A percentile compares a stretch with the other conserved stretches of the same genome.
Conservation (phyloP, 2,888 invertebrate genomes). For the Brachypalpus laphriformis region DNA sequence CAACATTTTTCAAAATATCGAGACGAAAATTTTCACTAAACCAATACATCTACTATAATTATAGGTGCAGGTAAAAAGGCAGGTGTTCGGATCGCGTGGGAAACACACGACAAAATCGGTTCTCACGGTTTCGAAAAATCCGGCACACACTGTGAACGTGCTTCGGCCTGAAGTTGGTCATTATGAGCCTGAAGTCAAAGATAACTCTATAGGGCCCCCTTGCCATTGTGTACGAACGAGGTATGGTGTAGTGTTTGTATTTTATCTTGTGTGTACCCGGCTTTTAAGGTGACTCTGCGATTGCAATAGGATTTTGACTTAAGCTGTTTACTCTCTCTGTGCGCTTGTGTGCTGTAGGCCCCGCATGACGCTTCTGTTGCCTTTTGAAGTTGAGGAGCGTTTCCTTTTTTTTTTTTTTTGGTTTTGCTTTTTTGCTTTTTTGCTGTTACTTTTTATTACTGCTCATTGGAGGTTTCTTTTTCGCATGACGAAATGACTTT, state of each 20-base stretch:
- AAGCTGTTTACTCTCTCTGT: constrained; percentile 22
- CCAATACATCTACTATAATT: no score
- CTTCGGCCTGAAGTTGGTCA: constrained; percentile 67
- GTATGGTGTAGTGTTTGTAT: constrained; percentile 19
- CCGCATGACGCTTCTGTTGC: constrained; percentile 38
- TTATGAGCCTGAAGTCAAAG: constrained; percentile 63
- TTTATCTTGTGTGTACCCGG: constrained; percentile 18
- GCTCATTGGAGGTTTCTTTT: constrained; percentile 20
- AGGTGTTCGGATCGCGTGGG: constrained; percentile 83
- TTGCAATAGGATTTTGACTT: constrained; percentile 46
- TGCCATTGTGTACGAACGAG: constrained; percentile 23
- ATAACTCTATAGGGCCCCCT: constrained; percentile 41
- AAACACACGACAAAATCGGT: constrained; percentile 83
- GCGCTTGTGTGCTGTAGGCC: constrained; percentile 21
- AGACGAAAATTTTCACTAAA: no score
- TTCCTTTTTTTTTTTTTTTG: constrained; percentile 3
- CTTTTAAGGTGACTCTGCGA: constrained; percentile 45
- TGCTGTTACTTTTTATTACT: constrained; percentile 40
- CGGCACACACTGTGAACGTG: constrained; percentile 77
- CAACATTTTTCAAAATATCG: no score
- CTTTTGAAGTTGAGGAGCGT: background rate
- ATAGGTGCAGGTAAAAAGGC: no score
- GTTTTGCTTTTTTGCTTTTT: background rate
- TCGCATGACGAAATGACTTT: constrained; percentile 40
- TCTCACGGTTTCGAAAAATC: constrained; percentile 82